These are phyloP conservation scores for Drosophila melanica DNA, from an alignment of 1,140 invertebrate genomes.

Conservation along the genomic window DNA sequence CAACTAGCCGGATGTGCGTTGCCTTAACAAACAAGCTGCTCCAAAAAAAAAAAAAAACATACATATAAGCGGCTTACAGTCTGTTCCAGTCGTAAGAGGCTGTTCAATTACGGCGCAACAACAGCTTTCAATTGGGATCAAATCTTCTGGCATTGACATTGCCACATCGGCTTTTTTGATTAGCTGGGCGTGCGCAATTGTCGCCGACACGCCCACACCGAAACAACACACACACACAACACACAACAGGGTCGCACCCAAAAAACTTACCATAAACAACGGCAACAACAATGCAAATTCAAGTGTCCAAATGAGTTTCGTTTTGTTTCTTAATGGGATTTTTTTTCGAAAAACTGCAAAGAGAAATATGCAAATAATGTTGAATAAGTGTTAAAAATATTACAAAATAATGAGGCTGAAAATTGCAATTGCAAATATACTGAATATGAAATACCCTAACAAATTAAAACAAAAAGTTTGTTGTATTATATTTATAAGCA, in stretches of 20 bases:
- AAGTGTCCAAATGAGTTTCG: constrained; percentile 30
- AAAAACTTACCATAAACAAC: constrained; percentile 76
- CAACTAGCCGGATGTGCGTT: constrained; percentile 36
- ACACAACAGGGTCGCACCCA: constrained; percentile 1
- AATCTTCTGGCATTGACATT: constrained; percentile 68
- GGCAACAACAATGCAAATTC: constrained; percentile 53
- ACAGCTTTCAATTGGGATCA: constrained; percentile 40
- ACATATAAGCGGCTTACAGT: constrained; percentile 34
- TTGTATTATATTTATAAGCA: background rate
- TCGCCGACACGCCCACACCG: constrained; percentile 57
- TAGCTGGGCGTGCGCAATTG: constrained; percentile 65
- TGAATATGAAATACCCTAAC: constrained; percentile 5
- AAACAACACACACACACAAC: background rate
- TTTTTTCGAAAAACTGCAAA: constrained; percentile 55
- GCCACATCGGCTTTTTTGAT: constrained; percentile 64
- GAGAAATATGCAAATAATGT: constrained; percentile 57
- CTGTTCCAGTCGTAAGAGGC: constrained; percentile 13
- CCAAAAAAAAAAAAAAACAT: constrained; percentile 11
- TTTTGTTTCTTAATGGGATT: constrained; percentile 29
- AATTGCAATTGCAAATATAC: no score
- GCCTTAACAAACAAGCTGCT: constrained; percentile 1
- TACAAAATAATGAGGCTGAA: constrained; percentile 35
- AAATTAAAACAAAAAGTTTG: background rate
- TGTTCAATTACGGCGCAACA: constrained; percentile 34
- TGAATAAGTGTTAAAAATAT: constrained; percentile 45